Conservation (phyloP, 2,797 vertebrate genomes). For the Antrozous pallidus region DNA sequence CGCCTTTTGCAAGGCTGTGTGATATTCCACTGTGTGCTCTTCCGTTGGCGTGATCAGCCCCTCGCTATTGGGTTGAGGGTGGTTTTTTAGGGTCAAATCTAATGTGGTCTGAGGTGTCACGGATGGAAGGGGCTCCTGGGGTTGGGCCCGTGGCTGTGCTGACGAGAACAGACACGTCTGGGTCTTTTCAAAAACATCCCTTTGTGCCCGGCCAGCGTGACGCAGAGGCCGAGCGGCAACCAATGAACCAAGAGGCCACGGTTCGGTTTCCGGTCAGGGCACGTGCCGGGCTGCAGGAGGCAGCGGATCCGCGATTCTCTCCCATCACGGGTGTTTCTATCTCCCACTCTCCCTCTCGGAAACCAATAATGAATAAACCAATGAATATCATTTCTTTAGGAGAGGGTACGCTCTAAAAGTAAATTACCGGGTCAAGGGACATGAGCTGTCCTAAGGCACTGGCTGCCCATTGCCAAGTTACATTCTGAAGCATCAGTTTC, state of each 20-base stretch:
- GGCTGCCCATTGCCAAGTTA: rapidly evolving
- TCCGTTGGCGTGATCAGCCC: rapidly evolving
- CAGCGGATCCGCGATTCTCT: no score
- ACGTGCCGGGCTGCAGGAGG: no score
- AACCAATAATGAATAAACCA: no score
- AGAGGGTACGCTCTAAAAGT: neutral
- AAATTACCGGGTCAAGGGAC: neutral
- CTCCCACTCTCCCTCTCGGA: no score
- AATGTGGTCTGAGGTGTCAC: rapidly evolving
- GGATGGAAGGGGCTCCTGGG: no score
- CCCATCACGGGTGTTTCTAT: no score
- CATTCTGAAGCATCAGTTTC: neutral
- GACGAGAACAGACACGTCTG: neutral
- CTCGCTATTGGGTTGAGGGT: rapidly evolving
- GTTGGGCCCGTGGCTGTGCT: rapidly evolving
- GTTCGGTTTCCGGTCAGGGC: no score
- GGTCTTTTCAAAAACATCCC: neutral
- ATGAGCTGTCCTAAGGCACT: neutral
- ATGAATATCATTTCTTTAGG: neutral
- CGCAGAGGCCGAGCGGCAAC: no score
- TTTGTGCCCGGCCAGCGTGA: no score
- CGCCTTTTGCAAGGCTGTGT: rapidly evolving
- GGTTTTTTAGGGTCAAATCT: neutral
- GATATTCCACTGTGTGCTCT: rapidly evolving
- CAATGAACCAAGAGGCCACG: no score